Percentiles rank a stretch among this genome's conserved stretches.
Conservation (phyloP, 1,140 invertebrate species). For the Bombus superbus region DNA sequence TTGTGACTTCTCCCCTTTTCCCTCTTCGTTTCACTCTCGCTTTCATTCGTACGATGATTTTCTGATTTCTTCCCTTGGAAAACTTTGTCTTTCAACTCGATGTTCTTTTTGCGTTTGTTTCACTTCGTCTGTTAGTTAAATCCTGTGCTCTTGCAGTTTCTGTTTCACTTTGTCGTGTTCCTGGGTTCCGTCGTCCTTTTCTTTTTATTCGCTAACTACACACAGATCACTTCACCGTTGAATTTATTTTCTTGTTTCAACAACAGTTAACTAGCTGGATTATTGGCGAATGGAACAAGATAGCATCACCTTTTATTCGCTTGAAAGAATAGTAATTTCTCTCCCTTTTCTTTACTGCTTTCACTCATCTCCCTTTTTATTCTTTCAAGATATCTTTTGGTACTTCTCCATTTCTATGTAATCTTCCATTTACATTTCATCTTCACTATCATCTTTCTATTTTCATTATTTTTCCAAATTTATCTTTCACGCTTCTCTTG, state of each 20-base stretch:
- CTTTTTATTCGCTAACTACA: background rate
- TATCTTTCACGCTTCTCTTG: too few relatives aligned
- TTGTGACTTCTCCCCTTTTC: slow-evolving; percentile 31
- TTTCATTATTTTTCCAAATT: background rate
- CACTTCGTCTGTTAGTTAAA: background rate
- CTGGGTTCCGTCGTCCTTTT: background rate
- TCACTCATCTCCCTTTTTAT: too few relatives aligned
- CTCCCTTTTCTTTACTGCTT: too few relatives aligned
- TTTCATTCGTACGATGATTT: background rate
- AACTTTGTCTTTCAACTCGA: background rate
- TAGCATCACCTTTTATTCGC: too few relatives aligned
- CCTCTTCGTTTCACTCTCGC: background rate
- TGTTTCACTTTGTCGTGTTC: background rate
- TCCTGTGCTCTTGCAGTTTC: background rate
- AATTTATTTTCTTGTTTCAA: too few relatives aligned
- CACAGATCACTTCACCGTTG: too few relatives aligned
- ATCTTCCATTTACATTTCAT: too few relatives aligned
- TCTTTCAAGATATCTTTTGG: too few relatives aligned
- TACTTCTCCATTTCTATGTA: too few relatives aligned
- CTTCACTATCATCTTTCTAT: background rate
- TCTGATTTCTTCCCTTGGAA: background rate
- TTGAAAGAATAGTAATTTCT: too few relatives aligned
- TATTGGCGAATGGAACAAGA: too few relatives aligned
- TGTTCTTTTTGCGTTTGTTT: background rate
- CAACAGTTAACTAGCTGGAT: too few relatives aligned